These are phyloP conservation scores for Vollenhovia emeryi DNA, from an alignment of 1,140 invertebrate species.

Conservation along the genomic window DNA sequence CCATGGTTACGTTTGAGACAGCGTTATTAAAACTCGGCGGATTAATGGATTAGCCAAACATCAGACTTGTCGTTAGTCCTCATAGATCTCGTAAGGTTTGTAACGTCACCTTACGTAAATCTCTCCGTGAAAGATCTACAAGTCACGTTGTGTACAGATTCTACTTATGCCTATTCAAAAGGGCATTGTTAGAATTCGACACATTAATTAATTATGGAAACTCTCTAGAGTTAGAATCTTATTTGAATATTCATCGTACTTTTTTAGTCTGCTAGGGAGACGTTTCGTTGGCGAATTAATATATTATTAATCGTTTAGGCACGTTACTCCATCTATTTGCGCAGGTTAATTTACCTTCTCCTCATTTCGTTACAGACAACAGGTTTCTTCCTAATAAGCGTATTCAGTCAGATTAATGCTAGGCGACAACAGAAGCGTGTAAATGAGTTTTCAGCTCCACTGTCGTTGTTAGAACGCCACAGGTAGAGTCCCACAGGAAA, in stretches of 20 bases:
- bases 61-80: conserved; percentile 11
- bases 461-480: neutral
- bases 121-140: neutral
- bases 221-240: neutral
- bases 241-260: neutral
- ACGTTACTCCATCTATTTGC: neutral
- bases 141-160: neutral
- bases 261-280: neutral
- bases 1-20: neutral
- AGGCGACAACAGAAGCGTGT: conserved; percentile 41
- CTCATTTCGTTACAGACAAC: conserved; percentile 27
- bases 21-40: neutral
- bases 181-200: neutral
- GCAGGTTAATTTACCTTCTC: neutral
- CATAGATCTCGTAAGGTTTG: neutral
- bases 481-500: neutral
- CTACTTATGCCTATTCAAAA: conserved; percentile 3
- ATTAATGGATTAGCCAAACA: conserved; percentile 25
- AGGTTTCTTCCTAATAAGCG: conserved; percentile 29
- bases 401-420: conserved; percentile 46
- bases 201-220: conserved; percentile 12
- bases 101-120: neutral
- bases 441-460: neutral
- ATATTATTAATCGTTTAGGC: neutral
- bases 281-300: neutral